Evolutionary conservation across 1,140 invertebrate species (phyloP).

Genomic region (Orchestia grillus): DNA sequence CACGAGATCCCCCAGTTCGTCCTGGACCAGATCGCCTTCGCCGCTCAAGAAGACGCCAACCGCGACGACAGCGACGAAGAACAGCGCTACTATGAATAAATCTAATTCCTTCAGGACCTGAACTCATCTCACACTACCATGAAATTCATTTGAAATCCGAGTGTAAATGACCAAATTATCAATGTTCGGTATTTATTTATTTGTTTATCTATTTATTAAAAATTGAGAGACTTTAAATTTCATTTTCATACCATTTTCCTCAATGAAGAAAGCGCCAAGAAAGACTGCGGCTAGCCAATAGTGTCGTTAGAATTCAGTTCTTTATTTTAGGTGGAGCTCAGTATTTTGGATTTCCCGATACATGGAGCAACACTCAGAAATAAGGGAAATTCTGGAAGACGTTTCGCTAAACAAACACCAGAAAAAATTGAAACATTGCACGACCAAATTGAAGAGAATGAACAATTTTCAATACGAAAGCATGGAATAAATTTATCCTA

Average conservation of each 20-base stretch:
- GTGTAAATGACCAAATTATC: background rate
- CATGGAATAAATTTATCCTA: background rate
- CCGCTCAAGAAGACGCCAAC: conserved; percentile 17
- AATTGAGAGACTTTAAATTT: background rate
- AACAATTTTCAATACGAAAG: background rate
- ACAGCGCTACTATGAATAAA: background rate
- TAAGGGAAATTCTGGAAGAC: background rate
- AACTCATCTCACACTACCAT: background rate
- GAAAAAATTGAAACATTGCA: background rate
- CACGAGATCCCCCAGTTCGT: conserved; percentile 63
- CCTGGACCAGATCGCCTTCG: conserved; percentile 58
- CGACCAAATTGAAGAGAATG: background rate
- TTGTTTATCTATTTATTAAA: conserved; percentile 31
- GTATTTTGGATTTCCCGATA: background rate
- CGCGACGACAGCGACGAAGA: conserved; percentile 15
- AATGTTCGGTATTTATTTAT: background rate
- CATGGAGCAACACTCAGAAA: background rate
- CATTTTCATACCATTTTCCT: background rate
- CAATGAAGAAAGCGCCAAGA: background rate
- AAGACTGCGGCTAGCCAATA: background rate
- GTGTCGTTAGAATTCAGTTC: background rate
- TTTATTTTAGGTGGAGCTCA: too few species aligned
- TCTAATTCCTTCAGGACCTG: background rate
- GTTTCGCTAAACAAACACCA: background rate
- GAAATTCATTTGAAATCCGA: background rate